Evolutionary conservation across 2,797 vertebrate genomes (phyloP).

Genomic region (Enteromius anoplus): DNA sequence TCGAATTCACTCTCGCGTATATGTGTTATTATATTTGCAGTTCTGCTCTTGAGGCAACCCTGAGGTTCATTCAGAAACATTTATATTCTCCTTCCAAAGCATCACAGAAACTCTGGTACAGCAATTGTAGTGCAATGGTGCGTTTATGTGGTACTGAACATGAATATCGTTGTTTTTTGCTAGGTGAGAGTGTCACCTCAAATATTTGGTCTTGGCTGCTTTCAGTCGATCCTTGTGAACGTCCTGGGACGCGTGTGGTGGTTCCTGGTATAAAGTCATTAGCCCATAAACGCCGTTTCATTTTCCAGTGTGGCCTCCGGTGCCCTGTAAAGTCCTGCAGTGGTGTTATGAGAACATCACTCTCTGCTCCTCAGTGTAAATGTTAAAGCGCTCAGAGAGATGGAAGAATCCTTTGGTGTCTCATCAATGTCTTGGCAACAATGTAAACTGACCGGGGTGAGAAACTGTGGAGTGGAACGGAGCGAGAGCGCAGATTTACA

Average conservation of each 20-base stretch:
- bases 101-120: background rate
- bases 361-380: conserved; percentile 58
- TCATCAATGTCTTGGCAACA: conserved; percentile 69
- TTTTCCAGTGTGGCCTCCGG: conserved; percentile 6
- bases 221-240: background rate
- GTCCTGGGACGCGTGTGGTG: background rate
- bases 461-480: conserved; percentile 13
- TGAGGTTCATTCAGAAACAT: background rate
- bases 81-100: background rate
- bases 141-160: background rate
- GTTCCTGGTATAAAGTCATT: background rate
- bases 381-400: conserved; percentile 40
- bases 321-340: conserved; percentile 3
- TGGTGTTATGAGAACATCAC: conserved; percentile 14
- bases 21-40: background rate
- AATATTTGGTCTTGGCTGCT: background rate
- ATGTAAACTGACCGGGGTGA: conserved; percentile 65
- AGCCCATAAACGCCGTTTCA: background rate
- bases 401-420: conserved; percentile 55
- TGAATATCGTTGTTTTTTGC: background rate
- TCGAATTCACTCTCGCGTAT: background rate
- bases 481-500: background rate
- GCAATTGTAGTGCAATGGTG: background rate
- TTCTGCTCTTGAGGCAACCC: conserved; percentile 7
- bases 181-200: background rate